These are phyloP conservation scores for Lordiphosa mommai DNA, from an alignment of 1,140 invertebrate species.

Conservation along the genomic window DNA sequence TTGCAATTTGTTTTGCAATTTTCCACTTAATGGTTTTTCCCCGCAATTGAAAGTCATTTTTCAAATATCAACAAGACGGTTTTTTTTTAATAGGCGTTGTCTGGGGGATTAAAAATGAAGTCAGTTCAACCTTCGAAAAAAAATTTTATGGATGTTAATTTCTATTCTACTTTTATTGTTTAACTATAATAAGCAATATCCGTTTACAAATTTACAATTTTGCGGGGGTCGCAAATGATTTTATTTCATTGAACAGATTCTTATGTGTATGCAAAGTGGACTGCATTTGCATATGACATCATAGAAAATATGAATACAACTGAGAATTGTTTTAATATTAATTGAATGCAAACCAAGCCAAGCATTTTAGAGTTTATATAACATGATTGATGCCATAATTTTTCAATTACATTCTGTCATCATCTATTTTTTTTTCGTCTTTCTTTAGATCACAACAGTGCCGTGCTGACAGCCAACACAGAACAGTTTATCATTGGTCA, in stretches of 20 bases:
- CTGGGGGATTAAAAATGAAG: slow-evolving; percentile 1
- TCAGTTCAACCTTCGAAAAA: slow-evolving; percentile 8
- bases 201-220: slow-evolving; percentile 26
- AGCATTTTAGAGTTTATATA: slow-evolving; percentile 25
- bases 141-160: slow-evolving; percentile 26
- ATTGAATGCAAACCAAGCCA: slow-evolving; percentile 29
- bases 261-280: slow-evolving; percentile 51
- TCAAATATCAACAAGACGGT: slow-evolving; percentile 29
- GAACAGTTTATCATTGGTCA: slow-evolving; percentile 98
- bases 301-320: slow-evolving; percentile 26
- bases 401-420: slow-evolving; percentile 19
- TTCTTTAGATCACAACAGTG: slow-evolving; percentile 88
- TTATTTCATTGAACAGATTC: slow-evolving; percentile 51
- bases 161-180: not conserved
- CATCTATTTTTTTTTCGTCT: slow-evolving; percentile 8
- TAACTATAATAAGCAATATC: slow-evolving; percentile 35
- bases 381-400: slow-evolving; percentile 40
- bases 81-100: slow-evolving; percentile 33
- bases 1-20: slow-evolving; percentile 55
- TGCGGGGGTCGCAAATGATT: slow-evolving; percentile 55
- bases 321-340: slow-evolving; percentile 13
- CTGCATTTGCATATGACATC: slow-evolving; percentile 64
- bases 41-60: slow-evolving; percentile 23
- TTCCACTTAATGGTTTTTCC: slow-evolving; percentile 51
- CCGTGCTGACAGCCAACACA: slow-evolving; percentile 92